Base-by-base conservation (phyloP, 2,888 invertebrate genomes). In the Cyaniris semiargus region DNA sequence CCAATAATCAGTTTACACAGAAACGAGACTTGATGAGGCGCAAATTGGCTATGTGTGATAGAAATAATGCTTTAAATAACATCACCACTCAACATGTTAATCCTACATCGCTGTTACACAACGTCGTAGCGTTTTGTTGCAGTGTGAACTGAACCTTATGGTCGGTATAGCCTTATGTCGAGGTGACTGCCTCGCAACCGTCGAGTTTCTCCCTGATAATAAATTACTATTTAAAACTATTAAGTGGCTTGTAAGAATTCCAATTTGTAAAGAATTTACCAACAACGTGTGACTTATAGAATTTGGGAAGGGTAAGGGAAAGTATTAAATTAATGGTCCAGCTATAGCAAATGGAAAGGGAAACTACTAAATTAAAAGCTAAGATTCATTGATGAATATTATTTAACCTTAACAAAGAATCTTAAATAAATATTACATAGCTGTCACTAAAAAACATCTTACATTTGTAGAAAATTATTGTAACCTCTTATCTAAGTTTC, bases 181-280 rank as follows among this genome's bases (percentile, higher is more conserved):
- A 3, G 21, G 10, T 23, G 10, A 21, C 21, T 21, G 10, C 21
- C 21, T 13, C 58, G 23, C 58, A 21, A 1, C 58, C 3, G 56
- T 21, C 21, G 6, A 56, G n/a, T 5, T n/a, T 21, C 21, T 21
- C 58, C 8, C 21, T 58, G 21, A 60, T 60, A 60, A 23, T 23
- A 21, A 60, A 60, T 60, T 23, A 23, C 60, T 60, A 21, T 60
- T 60, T 21, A 60, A 60, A 60, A 60, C 58, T 60, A 60, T 23
- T 21, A 23, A 23, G 21, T 60, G 23, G 8, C 21, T 21, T 21
- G 60, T 8, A 60, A 60, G 60, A 60, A 60, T 60, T 21, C 21
- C 21, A 70, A 70, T 70, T n/a, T 31, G 15, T 8, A 3, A 70
- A 18, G 34, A 70, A 38, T 38, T 71, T 38, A 44, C 38, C 3